phyloP scores from a whole-genome alignment of 2,113 vertebrate species.

The Siphamia tubifer region DNA sequence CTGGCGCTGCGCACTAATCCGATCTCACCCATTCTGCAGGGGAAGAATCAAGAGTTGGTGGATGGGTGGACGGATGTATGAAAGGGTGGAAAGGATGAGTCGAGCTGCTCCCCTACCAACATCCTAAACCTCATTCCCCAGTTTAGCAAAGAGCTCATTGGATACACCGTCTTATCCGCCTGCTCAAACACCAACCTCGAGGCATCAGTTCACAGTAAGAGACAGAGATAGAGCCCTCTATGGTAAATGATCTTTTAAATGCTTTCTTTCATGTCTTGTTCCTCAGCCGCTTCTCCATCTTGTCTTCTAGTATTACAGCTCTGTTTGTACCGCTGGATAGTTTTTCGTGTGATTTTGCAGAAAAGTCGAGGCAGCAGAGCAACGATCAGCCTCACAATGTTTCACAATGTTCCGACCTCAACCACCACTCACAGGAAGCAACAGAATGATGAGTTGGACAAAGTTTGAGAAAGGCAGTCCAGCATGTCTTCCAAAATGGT shows the following conservation, averaged over 20 bases:
- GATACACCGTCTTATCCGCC: constrained; percentile 33
- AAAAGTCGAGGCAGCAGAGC: not conserved
- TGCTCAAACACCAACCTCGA: constrained; percentile 2
- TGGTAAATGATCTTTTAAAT: constrained; percentile 32
- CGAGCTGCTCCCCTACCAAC: not conserved
- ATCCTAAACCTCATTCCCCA: constrained; percentile 15
- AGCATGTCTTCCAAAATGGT: not conserved
- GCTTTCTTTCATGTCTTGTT: constrained; percentile 14
- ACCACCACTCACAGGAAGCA: not conserved
- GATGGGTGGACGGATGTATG: not conserved
- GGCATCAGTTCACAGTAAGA: constrained; percentile 14
- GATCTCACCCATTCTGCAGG: not conserved
- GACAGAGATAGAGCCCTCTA: constrained; percentile 6
- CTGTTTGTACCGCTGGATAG: not conserved
- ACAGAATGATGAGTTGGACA: constrained; percentile 12
- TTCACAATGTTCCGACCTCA: not conserved
- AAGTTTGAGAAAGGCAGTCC: constrained; percentile 9
- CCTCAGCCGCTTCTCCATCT: not conserved
- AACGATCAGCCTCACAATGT: not conserved
- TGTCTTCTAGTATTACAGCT: constrained; percentile 3
- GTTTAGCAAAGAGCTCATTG: constrained; percentile 33
- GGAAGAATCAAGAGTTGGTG: not conserved
- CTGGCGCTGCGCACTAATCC: not conserved
- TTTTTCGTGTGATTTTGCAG: not conserved
- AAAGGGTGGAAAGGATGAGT: not conserved